phyloP scores from a whole-genome alignment of 2,888 invertebrate species.

The Stenolophus ochropezus region DNA sequence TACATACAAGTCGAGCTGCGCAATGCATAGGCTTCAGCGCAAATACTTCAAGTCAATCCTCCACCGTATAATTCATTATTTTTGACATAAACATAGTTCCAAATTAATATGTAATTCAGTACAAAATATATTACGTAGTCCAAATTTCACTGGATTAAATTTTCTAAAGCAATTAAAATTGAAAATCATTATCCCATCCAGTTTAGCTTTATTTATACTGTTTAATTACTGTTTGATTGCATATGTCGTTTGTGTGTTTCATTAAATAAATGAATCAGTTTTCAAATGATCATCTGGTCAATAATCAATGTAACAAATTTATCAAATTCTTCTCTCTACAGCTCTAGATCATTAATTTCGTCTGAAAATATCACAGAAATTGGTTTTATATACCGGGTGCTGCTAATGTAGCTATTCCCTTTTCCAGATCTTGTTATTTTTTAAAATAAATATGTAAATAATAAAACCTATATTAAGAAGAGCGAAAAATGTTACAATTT shows the following conservation, averaged over 20 bases:
- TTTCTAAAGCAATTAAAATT: slow-evolving; percentile 59
- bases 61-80: slow-evolving; percentile 55
- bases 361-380: no score
- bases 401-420: no score
- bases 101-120: slow-evolving; percentile 58
- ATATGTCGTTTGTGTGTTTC: slow-evolving; percentile 45
- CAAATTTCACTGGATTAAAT: slow-evolving; percentile 58
- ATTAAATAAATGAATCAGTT: slow-evolving; percentile 52
- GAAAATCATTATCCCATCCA: slow-evolving; percentile 58
- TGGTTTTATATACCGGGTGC: no score
- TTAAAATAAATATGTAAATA: no score
- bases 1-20: no score
- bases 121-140: slow-evolving; percentile 58
- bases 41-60: slow-evolving; percentile 47
- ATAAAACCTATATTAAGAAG: no score
- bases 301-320: background rate
- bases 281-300: slow-evolving; percentile 30
- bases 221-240: slow-evolving; percentile 59
- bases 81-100: slow-evolving; percentile 59
- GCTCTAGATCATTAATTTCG: background rate
- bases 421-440: no score
- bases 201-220: slow-evolving; percentile 60
- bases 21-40: slow-evolving; percentile 29
- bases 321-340: background rate
- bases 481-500: no score